Conservation (phyloP, 2,113 vertebrate genomes). For the Pungitius pungitius region DNA sequence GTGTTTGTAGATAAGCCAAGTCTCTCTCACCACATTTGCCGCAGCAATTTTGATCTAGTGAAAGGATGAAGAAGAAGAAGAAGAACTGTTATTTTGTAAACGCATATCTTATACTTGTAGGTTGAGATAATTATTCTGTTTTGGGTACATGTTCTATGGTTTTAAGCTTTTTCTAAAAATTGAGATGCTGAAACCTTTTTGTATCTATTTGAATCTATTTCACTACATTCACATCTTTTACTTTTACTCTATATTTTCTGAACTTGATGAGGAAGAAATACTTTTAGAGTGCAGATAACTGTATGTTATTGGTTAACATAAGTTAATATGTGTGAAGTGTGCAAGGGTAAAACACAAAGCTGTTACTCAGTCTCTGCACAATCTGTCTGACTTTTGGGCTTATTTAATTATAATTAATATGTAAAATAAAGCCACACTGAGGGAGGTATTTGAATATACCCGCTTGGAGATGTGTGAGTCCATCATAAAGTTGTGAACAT, state of each 20-base stretch:
- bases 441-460: conserved; percentile 69
- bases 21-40: conserved; percentile 98
- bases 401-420: neutral
- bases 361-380: neutral
- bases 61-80: conserved; percentile 39
- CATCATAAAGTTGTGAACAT: conserved; percentile 98
- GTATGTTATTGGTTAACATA: neutral
- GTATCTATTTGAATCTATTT: neutral
- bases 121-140: neutral
- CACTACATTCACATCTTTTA: neutral
- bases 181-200: neutral
- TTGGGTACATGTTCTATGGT: neutral
- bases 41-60: conserved; percentile 93
- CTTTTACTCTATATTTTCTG: neutral
- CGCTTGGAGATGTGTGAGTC: conserved; percentile 94
- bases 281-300: neutral
- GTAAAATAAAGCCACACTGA: neutral
- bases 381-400: no score
- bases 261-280: neutral
- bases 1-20: conserved; percentile 98
- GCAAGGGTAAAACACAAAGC: neutral
- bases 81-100: conserved; percentile 33
- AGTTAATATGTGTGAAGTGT: neutral
- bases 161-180: neutral
- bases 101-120: neutral